Percentiles rank a stretch among this genome's conserved stretches.
These are phyloP conservation scores for Amorpha juglandis DNA, from an alignment of 2,888 invertebrate species.

Conservation along the genomic window DNA sequence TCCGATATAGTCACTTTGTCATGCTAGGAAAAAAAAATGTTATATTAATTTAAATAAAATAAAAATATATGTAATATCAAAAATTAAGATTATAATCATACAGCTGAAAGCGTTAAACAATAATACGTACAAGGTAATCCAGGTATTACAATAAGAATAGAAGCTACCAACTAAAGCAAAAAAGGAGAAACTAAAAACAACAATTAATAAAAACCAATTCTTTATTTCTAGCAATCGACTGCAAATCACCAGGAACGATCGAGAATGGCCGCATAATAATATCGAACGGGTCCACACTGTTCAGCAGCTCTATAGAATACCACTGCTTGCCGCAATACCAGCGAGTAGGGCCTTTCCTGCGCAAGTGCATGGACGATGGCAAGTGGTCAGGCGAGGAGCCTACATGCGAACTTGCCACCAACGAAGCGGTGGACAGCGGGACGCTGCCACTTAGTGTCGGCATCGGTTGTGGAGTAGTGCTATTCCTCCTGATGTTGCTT, in stretches of 20 bases:
- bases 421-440: slow-evolving; percentile 89
- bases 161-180: neutral
- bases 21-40: too few species aligned
- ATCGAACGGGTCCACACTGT: slow-evolving; percentile 92
- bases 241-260: slow-evolving; percentile 90
- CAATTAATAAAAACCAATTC: neutral
- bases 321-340: slow-evolving; percentile 94
- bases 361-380: slow-evolving; percentile 93
- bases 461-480: slow-evolving; percentile 91
- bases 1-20: too few species aligned
- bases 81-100: too few species aligned
- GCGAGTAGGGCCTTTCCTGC: slow-evolving; percentile 90
- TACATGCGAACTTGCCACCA: slow-evolving; percentile 88
- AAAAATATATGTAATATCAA: too few species aligned
- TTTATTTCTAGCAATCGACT: slow-evolving; percentile 89
- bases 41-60: too few species aligned
- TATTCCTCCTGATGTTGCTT: slow-evolving; percentile 90
- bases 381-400: slow-evolving; percentile 95
- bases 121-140: too few species aligned
- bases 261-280: slow-evolving; percentile 94
- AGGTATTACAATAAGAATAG: too few species aligned
- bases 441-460: slow-evolving; percentile 92
- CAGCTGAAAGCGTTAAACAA: too few species aligned
- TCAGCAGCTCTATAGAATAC: slow-evolving; percentile 94
- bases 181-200: neutral